Evolutionary conservation across 1,140 invertebrate species (phyloP).

Genomic region (Zaprionus nigranus): DNA sequence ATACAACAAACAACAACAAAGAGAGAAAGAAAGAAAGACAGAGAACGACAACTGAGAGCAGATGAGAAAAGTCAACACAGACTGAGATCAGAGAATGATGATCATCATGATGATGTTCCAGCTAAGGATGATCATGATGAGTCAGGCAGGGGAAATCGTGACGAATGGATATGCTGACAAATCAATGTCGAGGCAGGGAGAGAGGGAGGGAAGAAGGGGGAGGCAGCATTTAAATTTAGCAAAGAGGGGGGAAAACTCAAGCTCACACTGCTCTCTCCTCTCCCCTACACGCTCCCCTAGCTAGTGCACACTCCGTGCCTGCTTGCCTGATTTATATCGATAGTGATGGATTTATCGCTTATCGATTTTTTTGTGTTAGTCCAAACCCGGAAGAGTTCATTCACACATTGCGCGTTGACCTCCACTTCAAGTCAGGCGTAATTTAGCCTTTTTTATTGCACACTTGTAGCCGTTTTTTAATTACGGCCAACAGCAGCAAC

Average conservation of each 20-base stretch:
- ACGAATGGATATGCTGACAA: constrained; percentile 59
- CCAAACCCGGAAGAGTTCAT: constrained; percentile 1
- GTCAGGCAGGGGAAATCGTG: constrained; percentile 30
- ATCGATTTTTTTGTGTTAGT: not conserved
- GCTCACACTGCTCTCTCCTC: too few species aligned
- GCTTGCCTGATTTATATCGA: not conserved
- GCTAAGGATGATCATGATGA: constrained; percentile 7
- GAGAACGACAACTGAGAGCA: constrained; percentile 25
- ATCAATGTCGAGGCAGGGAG: constrained; percentile 54
- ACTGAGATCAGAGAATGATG: not conserved
- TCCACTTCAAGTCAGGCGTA: not conserved
- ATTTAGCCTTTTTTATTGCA: constrained; percentile 35
- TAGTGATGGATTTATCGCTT: constrained; percentile 4
- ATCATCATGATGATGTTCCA: constrained; percentile 20
- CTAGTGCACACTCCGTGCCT: not conserved
- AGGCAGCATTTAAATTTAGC: constrained; percentile 52
- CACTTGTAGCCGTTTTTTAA: constrained; percentile 36
- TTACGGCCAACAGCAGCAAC: constrained; percentile 27
- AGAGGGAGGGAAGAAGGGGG: not conserved
- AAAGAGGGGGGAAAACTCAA: too few species aligned
- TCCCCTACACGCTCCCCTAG: not conserved
- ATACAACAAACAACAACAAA: constrained; percentile 51
- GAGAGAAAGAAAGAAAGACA: not conserved
- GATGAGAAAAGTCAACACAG: constrained; percentile 36
- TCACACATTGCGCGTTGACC: constrained; percentile 1